Conservation (phyloP, 2,888 invertebrate genomes). For the Thecophora atra region DNA sequence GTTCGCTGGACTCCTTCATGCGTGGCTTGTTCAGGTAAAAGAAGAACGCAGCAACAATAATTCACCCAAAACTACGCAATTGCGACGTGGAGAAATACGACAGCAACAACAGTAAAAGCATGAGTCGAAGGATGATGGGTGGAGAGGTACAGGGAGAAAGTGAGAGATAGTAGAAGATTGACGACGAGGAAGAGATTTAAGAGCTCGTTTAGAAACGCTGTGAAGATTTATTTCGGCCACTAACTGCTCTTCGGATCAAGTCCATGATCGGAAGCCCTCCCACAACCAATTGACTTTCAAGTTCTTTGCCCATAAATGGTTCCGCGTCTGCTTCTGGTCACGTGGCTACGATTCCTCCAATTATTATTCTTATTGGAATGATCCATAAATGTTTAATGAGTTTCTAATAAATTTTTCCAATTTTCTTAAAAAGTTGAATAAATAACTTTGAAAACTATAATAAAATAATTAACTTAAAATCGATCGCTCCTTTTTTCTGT, state of each 20-base stretch:
- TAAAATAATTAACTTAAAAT: no score
- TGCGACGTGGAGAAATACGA: not conserved
- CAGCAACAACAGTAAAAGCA: not conserved
- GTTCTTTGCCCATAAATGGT: not conserved
- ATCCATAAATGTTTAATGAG: no score
- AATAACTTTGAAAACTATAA: no score
- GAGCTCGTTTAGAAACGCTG: no score
- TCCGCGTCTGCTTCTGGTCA: not conserved
- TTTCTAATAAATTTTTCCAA: no score
- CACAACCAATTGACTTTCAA: slow-evolving; percentile 7
- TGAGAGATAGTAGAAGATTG: not conserved
- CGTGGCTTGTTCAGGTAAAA: slow-evolving; percentile 8
- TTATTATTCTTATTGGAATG: not conserved
- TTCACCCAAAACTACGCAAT: not conserved
- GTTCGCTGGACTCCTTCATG: slow-evolving; percentile 6
- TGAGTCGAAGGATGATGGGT: not conserved
- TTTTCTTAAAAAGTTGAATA: no score
- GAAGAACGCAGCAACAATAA: slow-evolving; percentile 17
- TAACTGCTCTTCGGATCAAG: no score
- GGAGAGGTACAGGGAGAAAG: not conserved
- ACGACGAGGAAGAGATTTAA: no score
- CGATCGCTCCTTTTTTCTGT: no score
- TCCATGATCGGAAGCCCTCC: no score
- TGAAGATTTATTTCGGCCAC: no score
- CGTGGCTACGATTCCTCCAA: not conserved